phyloP scores from a whole-genome alignment of 2,113 vertebrate species.

The Cervus canadensis region DNA sequence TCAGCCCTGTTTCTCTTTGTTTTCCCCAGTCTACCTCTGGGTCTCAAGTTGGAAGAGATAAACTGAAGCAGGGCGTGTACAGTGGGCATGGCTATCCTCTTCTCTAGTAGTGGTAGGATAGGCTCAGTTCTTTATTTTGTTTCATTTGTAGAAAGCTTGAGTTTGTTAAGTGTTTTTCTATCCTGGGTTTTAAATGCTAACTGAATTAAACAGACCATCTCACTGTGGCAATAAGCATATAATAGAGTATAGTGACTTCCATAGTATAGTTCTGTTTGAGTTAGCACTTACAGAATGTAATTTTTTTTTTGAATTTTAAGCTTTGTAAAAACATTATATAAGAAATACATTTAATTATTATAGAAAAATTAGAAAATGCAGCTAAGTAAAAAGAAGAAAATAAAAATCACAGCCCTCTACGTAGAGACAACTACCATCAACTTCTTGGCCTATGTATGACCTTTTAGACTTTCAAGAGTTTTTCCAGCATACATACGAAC shows the following conservation, averaged over 20 bases:
- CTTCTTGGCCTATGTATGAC: neutral
- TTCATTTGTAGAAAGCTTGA: neutral
- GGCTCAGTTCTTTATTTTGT: neutral
- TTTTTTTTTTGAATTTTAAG: conserved; percentile 10
- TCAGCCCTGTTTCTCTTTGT: neutral
- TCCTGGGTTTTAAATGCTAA: neutral
- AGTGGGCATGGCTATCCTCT: neutral
- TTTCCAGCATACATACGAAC: neutral
- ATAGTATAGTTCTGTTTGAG: neutral
- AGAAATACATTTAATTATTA: neutral
- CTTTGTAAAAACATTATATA: neutral
- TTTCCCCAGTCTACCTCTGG: neutral
- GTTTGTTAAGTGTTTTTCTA: neutral
- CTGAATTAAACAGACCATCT: neutral
- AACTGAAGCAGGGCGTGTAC: neutral
- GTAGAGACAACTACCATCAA: neutral
- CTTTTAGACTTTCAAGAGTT: neutral
- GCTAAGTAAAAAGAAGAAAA: neutral
- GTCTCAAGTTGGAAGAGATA: neutral
- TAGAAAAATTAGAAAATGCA: conserved; percentile 7
- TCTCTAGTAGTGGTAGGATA: neutral
- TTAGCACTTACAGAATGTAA: neutral
- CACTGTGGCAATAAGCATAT: neutral
- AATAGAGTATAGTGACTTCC: neutral
- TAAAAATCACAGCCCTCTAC: neutral